Percentiles rank a stretch among this genome's conserved stretches.
phyloP scores from a whole-genome alignment of 2,888 invertebrate species.

The Nomada goodeniana region DNA sequence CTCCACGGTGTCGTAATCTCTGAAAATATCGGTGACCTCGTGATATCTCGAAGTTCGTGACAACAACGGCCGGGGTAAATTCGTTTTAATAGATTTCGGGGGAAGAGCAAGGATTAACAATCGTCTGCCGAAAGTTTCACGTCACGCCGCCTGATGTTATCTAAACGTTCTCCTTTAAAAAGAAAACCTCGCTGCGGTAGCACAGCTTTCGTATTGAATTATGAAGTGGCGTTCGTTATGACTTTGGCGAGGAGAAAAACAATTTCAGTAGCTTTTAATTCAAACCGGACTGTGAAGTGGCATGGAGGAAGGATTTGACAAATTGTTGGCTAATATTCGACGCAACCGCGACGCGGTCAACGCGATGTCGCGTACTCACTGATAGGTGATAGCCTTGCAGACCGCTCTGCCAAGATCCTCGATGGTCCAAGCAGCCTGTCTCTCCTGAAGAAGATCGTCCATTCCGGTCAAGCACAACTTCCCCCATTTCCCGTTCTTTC shows the following conservation, averaged over 20 bases:
- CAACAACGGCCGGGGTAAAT: too few relatives aligned
- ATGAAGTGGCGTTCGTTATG: too few relatives aligned
- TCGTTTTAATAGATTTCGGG: background rate
- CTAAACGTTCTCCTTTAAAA: too few relatives aligned
- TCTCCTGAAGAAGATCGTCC: slow-evolving; percentile 86
- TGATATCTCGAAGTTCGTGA: background rate
- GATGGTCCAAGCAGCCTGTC: slow-evolving; percentile 87
- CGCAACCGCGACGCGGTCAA: too few relatives aligned
- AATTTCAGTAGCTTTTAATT: too few relatives aligned
- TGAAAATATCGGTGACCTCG: slow-evolving; percentile 59
- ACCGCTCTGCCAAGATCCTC: slow-evolving; percentile 91
- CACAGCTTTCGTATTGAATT: too few relatives aligned
- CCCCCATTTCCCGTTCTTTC: slow-evolving; percentile 91
- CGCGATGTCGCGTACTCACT: slow-evolving; percentile 85
- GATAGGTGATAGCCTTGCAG: slow-evolving; percentile 91
- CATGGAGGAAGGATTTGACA: too few relatives aligned
- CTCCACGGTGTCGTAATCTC: slow-evolving; percentile 84
- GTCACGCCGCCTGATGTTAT: too few relatives aligned
- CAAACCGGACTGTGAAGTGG: too few relatives aligned
- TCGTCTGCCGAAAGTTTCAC: background rate
- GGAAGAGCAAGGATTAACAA: background rate
- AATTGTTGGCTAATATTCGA: background rate
- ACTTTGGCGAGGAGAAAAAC: too few relatives aligned
- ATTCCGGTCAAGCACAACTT: slow-evolving; percentile 90
- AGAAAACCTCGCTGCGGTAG: too few relatives aligned